Evolutionary conservation across 2,113 vertebrate species (phyloP).

Genomic region (Scartelaos histophorus): DNA sequence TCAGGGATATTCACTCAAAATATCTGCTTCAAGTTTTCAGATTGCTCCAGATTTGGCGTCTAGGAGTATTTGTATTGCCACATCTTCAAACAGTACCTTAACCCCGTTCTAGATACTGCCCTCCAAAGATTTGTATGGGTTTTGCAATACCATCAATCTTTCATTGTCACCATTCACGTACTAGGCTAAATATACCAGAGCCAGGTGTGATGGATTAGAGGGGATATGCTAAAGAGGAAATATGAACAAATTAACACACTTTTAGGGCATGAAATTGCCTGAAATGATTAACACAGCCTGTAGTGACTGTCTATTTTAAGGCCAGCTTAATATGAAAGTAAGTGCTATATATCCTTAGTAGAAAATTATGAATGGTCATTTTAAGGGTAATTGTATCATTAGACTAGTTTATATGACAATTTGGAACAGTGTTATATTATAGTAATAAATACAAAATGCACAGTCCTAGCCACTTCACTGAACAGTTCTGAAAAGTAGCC

Average conservation of each 20-base stretch:
- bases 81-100: slow-evolving; percentile 28
- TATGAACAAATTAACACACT: not conserved
- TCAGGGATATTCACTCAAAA: slow-evolving; percentile 59
- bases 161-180: slow-evolving; percentile 39
- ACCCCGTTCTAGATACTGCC: slow-evolving; percentile 16
- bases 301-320: not conserved
- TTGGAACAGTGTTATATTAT: slow-evolving; percentile 6
- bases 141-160: slow-evolving; percentile 26
- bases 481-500: slow-evolving; percentile 35
- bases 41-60: slow-evolving; percentile 51
- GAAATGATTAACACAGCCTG: not conserved
- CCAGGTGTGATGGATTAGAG: slow-evolving; percentile 8
- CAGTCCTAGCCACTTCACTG: slow-evolving; percentile 5
- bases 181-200: slow-evolving; percentile 12
- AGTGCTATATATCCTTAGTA: not conserved
- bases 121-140: slow-evolving; percentile 29
- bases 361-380: slow-evolving; percentile 4
- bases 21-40: slow-evolving; percentile 50
- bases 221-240: not conserved
- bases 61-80: slow-evolving; percentile 32
- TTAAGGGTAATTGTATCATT: slow-evolving; percentile 1
- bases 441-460: slow-evolving; percentile 19
- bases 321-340: not conserved
- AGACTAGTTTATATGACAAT: slow-evolving; percentile 10
- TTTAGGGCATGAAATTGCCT: not conserved